A percentile compares a stretch with the other conserved stretches of the same genome.
Evolutionary conservation across 2,797 vertebrate species (phyloP).

Genomic region (Sardinella longiceps): DNA sequence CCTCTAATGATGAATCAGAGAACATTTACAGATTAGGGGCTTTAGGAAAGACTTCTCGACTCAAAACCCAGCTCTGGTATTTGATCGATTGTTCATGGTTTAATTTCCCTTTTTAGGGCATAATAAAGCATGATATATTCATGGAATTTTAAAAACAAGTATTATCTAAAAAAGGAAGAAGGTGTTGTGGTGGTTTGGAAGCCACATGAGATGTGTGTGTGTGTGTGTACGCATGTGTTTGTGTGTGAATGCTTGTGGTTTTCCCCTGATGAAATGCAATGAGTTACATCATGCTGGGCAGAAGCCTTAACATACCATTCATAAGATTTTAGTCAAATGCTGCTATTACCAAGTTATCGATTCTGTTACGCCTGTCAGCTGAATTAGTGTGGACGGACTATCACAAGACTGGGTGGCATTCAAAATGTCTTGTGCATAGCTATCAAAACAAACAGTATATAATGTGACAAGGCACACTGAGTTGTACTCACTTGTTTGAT

Average conservation of each 20-base stretch:
- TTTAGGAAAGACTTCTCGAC: background rate
- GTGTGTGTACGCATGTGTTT: too few relatives aligned
- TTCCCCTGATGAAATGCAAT: too few relatives aligned
- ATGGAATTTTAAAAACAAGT: too few relatives aligned
- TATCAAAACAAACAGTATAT: too few relatives aligned
- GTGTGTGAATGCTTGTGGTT: too few relatives aligned
- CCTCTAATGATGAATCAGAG: background rate
- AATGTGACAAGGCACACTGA: background rate
- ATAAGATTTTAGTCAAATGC: too few relatives aligned
- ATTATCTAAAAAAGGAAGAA: too few relatives aligned
- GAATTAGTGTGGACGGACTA: background rate
- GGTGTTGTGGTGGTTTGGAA: background rate
- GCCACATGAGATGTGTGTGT: background rate
- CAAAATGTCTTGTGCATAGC: background rate
- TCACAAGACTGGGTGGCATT: background rate
- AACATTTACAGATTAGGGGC: background rate
- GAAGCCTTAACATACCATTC: too few relatives aligned
- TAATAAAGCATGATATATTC: too few relatives aligned
- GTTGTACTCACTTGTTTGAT: background rate
- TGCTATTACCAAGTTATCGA: too few relatives aligned
- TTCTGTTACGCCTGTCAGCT: background rate
- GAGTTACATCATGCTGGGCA: too few relatives aligned
- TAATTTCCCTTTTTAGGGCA: background rate
- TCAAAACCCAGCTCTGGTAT: background rate
- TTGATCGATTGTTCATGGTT: background rate